Percentiles rank a stretch among this genome's conserved stretches.
These are phyloP conservation scores for Onychostruthus taczanowskii DNA, from an alignment of 2,113 vertebrate genomes.

Conservation along the genomic window DNA sequence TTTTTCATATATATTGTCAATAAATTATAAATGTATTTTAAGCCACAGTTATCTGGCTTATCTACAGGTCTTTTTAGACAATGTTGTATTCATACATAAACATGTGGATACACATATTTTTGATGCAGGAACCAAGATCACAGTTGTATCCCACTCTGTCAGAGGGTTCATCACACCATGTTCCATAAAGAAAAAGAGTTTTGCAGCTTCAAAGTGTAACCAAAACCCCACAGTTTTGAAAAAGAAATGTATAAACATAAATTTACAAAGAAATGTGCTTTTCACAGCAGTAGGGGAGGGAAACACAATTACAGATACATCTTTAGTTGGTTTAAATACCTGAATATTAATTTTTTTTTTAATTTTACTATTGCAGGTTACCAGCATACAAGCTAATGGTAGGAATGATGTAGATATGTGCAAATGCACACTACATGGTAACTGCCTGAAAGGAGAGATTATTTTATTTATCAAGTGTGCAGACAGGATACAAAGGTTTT, in stretches of 20 bases:
- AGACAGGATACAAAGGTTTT: background rate
- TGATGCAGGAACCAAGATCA: background rate
- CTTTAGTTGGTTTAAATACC: background rate
- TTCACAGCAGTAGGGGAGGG: background rate
- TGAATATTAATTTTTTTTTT: background rate
- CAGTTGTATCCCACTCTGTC: background rate
- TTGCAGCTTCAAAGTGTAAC: background rate
- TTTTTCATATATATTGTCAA: background rate
- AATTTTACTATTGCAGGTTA: background rate
- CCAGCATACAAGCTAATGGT: background rate
- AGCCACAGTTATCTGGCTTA: background rate
- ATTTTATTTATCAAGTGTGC: background rate
- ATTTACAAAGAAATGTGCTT: background rate
- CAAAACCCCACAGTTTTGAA: background rate
- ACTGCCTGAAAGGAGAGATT: background rate
- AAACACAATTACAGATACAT: background rate
- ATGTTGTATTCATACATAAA: background rate
- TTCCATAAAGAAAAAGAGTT: background rate
- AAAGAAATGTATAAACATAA: background rate
- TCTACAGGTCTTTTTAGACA: background rate
- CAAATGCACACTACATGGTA: background rate
- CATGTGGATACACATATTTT: background rate
- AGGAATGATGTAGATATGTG: background rate
- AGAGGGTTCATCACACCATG: accelerated
- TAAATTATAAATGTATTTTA: background rate